Evolutionary conservation across 2,888 invertebrate species (phyloP).

Genomic region (Microctonus brassicae): DNA sequence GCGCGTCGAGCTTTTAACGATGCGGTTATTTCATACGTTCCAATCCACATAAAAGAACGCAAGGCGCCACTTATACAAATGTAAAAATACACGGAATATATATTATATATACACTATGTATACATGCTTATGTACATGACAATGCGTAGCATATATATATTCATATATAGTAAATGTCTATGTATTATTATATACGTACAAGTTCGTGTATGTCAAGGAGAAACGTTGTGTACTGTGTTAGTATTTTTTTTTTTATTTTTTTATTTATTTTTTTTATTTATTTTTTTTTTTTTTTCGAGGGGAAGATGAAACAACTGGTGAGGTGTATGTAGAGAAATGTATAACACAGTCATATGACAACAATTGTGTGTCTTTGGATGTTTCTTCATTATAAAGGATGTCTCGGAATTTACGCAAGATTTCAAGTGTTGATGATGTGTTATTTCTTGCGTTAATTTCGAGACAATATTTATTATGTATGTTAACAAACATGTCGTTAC

Average conservation of each 20-base stretch:
- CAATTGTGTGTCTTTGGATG: not conserved
- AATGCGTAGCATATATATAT: not conserved
- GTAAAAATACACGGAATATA: not conserved
- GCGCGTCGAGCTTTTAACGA: constrained; percentile 43
- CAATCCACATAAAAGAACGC: not conserved
- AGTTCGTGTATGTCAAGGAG: not conserved
- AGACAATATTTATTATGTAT: too few species aligned
- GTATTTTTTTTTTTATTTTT: too few species aligned
- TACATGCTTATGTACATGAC: not conserved
- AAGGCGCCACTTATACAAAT: not conserved
- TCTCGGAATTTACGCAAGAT: not conserved
- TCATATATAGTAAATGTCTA: too few species aligned
- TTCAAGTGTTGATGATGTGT: too few species aligned
- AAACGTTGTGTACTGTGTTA: too few species aligned
- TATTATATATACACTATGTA: too few species aligned
- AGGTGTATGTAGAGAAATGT: constrained; percentile 3
- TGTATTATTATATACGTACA: too few species aligned
- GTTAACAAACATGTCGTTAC: not conserved
- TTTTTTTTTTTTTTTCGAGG: not conserved
- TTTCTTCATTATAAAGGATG: not conserved
- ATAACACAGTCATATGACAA: not conserved
- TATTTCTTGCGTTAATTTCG: too few species aligned
- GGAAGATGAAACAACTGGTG: not conserved
- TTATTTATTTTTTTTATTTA: too few species aligned
- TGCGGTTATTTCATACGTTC: constrained; percentile 44